Evolutionary conservation across 1,140 invertebrate species (phyloP).

Genomic region (Mercenaria mercenaria): DNA sequence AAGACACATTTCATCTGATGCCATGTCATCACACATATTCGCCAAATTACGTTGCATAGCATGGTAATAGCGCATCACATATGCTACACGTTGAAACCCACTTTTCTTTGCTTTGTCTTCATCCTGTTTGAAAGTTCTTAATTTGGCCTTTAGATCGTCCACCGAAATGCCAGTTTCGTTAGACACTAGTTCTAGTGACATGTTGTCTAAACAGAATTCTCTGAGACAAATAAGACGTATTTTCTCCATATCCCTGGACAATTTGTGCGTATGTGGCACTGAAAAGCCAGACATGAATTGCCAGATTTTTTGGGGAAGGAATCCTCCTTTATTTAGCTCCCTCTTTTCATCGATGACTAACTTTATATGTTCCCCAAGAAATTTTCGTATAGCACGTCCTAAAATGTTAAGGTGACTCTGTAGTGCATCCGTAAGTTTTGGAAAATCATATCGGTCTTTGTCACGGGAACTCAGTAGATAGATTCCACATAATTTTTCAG

Average conservation of each 20-base stretch:
- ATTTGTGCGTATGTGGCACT: not conserved
- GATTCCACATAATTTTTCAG: not conserved
- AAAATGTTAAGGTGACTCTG: not conserved
- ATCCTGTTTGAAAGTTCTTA: not conserved
- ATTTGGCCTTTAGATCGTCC: not conserved
- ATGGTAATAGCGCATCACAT: not conserved
- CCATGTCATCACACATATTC: not conserved
- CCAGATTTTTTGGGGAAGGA: not conserved
- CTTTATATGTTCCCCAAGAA: not conserved
- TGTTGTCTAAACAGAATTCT: not conserved
- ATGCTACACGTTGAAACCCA: not conserved
- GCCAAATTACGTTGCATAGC: not conserved
- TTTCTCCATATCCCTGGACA: not conserved
- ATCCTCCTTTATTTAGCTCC: not conserved
- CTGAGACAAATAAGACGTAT: too few species aligned
- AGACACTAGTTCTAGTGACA: not conserved
- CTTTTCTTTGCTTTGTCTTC: not conserved
- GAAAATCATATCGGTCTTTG: not conserved
- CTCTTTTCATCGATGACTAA: not conserved
- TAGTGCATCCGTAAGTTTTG: not conserved
- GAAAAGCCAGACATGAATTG: not conserved
- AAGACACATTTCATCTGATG: not conserved
- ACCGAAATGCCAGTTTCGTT: not conserved
- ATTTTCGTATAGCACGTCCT: not conserved
- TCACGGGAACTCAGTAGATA: not conserved